A percentile compares a stretch with the other conserved stretches of the same genome.
Conservation (phyloP, 2,797 vertebrate genomes). For the Schizopygopsis malacanthus region DNA sequence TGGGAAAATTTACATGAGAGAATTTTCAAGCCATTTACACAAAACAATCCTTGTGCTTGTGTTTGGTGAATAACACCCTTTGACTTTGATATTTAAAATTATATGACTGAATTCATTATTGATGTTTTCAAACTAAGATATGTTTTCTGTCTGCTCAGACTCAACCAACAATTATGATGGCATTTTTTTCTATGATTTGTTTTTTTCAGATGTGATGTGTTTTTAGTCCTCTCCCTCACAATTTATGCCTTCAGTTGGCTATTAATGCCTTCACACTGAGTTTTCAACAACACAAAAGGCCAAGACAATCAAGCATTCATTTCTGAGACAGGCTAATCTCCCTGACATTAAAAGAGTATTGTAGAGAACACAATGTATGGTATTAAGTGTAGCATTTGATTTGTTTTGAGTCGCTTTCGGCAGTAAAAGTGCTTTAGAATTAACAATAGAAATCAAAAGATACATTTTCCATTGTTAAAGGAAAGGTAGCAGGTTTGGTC, state of each 20-base stretch:
- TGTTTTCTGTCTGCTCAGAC: conserved; percentile 8
- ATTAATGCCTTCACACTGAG: background rate
- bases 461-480: background rate
- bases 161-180: conserved; percentile 28
- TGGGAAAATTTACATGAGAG: background rate
- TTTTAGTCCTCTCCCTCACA: background rate
- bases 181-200: background rate
- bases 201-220: background rate
- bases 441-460: background rate
- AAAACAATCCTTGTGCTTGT: background rate
- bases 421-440: background rate
- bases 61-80: conserved; percentile 14
- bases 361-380: background rate
- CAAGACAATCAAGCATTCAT: conserved; percentile 13
- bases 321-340: background rate
- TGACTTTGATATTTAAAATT: conserved; percentile 10
- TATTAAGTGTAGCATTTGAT: conserved; percentile 1
- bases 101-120: conserved; percentile 2
- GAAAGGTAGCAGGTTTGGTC: background rate
- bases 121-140: conserved; percentile 15
- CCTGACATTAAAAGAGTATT: background rate
- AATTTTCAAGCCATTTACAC: background rate
- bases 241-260: conserved; percentile 18
- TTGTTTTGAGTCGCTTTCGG: background rate
- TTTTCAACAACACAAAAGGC: background rate